A percentile compares a stretch with the other conserved stretches of the same genome.
phyloP scores from a whole-genome alignment of 2,888 invertebrate genomes.

The Cylloceria caligata region DNA sequence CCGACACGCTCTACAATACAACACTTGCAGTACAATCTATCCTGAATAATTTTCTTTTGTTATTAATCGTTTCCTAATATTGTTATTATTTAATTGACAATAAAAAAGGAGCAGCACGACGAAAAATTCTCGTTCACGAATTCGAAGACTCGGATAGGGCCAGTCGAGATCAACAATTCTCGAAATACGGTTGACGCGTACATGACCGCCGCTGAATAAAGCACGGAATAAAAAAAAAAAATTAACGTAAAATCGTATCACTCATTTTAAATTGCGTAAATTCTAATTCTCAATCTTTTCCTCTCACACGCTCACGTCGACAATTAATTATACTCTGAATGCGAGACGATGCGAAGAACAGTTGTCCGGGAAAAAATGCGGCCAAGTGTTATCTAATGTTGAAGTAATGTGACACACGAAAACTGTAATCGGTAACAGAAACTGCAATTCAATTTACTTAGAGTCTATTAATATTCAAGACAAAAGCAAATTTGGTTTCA shows the following conservation, averaged over 20 bases:
- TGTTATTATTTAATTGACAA: neutral
- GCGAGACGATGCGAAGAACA: neutral
- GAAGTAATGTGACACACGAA: no score
- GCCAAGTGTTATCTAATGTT: slow-evolving; percentile 23
- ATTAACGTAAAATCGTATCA: neutral
- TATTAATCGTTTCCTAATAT: slow-evolving; percentile 5
- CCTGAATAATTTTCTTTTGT: no score
- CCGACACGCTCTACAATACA: neutral
- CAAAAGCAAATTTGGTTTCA: no score
- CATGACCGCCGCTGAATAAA: neutral
- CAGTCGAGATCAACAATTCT: slow-evolving; percentile 32
- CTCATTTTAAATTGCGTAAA: neutral
- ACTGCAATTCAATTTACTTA: no score
- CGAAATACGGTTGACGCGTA: slow-evolving; percentile 38
- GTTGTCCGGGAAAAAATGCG: slow-evolving; percentile 6
- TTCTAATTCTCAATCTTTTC: neutral
- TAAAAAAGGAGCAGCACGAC: neutral
- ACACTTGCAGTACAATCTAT: no score
- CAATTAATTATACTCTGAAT: neutral
- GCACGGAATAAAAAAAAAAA: slow-evolving; percentile 23
- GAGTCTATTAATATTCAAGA: no score
- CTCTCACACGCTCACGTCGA: neutral
- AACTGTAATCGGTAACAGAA: no score
- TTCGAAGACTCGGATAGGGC: slow-evolving; percentile 44
- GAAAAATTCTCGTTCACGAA: slow-evolving; percentile 44